Percentiles rank a stretch among this genome's conserved stretches.
These are phyloP conservation scores for Tenodera sinensis DNA, from an alignment of 2,888 invertebrate genomes.

Conservation along the genomic window DNA sequence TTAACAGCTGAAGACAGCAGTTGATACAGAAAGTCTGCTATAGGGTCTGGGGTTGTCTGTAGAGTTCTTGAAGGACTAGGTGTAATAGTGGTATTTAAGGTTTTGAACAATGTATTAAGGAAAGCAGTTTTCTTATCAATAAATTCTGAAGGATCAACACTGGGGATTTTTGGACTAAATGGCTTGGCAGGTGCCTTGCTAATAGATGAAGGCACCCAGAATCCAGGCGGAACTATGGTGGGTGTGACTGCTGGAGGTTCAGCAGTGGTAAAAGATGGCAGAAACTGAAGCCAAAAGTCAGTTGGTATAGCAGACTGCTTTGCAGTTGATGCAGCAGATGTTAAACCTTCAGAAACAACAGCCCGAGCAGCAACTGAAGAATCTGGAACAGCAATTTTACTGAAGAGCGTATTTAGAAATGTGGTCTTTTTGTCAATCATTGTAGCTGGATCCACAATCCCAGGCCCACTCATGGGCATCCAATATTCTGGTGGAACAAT, in stretches of 20 bases:
- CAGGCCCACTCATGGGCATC: slow-evolving; percentile 4
- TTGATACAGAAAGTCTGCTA: slow-evolving; percentile 39
- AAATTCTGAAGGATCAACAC: slow-evolving; percentile 29
- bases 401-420: slow-evolving; percentile 25
- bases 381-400: neutral
- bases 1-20: slow-evolving; percentile 38
- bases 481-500: slow-evolving; percentile 24
- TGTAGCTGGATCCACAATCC: slow-evolving; percentile 26
- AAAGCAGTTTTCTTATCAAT: slow-evolving; percentile 40
- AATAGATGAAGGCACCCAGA: slow-evolving; percentile 17
- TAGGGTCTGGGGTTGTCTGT: slow-evolving; percentile 37
- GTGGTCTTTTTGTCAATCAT: slow-evolving; percentile 29
- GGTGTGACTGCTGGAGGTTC: slow-evolving; percentile 10
- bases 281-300: slow-evolving; percentile 10
- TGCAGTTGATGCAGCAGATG: neutral
- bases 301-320: neutral
- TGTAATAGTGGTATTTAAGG: slow-evolving; percentile 37
- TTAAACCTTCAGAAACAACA: neutral
- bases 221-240: slow-evolving; percentile 24
- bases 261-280: neutral
- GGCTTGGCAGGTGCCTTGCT: neutral
- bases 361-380: neutral
- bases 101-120: slow-evolving; percentile 40
- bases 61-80: slow-evolving; percentile 25
- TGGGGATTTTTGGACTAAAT: neutral